Evolutionary conservation across 2,113 vertebrate genomes (phyloP).

Genomic region (Zapus hudsonius): DNA sequence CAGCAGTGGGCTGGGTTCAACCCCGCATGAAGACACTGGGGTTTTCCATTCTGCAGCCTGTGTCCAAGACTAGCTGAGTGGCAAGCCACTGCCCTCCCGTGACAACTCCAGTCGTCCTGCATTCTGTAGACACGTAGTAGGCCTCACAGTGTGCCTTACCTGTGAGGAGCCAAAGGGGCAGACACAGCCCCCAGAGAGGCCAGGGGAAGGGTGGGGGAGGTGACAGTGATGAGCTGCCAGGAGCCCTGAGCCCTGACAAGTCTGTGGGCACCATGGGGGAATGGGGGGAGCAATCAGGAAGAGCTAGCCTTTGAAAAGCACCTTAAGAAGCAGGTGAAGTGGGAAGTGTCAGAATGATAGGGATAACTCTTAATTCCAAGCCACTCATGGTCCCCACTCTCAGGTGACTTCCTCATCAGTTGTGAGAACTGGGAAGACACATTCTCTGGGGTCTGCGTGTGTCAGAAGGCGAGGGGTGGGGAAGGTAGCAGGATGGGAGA

Average conservation of each 20-base stretch:
- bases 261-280: neutral
- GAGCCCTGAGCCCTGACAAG: neutral
- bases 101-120: neutral
- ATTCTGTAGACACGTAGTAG: neutral
- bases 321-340: neutral
- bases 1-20: neutral
- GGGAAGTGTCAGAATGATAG: neutral
- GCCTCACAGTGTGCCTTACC: neutral
- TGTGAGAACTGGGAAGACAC: too few species aligned
- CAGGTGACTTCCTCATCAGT: too few species aligned
- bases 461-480: too few species aligned
- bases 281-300: neutral
- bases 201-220: neutral
- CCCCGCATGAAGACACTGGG: neutral
- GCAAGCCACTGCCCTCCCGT: neutral
- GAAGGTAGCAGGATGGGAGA: too few species aligned
- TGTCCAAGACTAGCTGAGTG: neutral
- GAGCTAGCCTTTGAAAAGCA: neutral
- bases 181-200: neutral
- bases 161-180: neutral
- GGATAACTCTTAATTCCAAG: too few species aligned
- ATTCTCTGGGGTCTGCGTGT: too few species aligned
- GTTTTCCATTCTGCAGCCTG: slow-evolving; percentile 24
- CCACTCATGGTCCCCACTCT: too few species aligned
- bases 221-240: neutral